Percentiles rank a stretch among this genome's conserved stretches.
Evolutionary conservation across 2,888 invertebrate species (phyloP).

Genomic region (Syrphus vitripennis): DNA sequence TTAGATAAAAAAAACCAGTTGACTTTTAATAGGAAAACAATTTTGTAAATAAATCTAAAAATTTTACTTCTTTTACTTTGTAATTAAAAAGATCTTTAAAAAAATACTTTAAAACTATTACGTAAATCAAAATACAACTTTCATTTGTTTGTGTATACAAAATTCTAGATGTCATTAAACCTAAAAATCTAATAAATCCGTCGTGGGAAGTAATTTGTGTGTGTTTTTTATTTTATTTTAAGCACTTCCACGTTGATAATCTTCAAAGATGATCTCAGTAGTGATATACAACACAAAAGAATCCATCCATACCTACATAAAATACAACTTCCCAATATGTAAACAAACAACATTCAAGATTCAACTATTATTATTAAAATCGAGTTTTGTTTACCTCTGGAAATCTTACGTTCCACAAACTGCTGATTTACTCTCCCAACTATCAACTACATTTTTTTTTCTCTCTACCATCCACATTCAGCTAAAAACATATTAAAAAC

Average conservation of each 20-base stretch:
- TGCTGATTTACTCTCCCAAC: not conserved
- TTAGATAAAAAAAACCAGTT: too few species aligned
- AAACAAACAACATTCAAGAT: conserved; percentile 13
- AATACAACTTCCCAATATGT: not conserved
- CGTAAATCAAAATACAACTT: not conserved
- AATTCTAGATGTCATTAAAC: not conserved
- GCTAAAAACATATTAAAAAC: conserved; percentile 29
- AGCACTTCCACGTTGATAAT: not conserved
- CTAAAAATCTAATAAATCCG: not conserved
- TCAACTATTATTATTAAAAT: not conserved
- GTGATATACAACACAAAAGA: not conserved
- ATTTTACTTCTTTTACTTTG: too few species aligned
- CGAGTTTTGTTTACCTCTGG: conserved; percentile 41
- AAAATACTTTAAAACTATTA: too few species aligned
- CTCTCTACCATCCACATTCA: conserved; percentile 58
- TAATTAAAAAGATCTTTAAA: too few species aligned
- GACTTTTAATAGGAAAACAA: too few species aligned
- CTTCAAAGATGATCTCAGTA: not conserved
- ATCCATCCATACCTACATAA: not conserved
- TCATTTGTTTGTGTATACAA: not conserved
- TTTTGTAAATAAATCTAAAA: too few species aligned
- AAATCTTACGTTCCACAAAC: conserved; percentile 36
- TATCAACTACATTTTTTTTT: not conserved
- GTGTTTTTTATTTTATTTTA: not conserved
- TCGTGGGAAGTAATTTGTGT: not conserved